These are phyloP conservation scores for Phymastichus coffea DNA, from an alignment of 1,140 invertebrate species.

Conservation along the genomic window DNA sequence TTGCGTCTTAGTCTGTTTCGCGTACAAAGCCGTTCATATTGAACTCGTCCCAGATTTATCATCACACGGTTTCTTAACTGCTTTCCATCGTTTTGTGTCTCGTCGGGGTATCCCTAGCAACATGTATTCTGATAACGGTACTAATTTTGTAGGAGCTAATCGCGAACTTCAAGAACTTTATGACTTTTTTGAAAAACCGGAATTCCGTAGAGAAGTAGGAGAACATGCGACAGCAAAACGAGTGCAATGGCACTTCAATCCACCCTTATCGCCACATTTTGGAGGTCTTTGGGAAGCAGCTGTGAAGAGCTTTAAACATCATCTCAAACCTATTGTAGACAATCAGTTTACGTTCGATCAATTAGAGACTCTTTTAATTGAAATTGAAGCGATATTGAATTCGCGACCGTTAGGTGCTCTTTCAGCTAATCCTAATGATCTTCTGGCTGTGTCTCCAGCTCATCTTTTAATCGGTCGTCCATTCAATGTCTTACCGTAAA, in stretches of 20 bases:
- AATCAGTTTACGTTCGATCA: background rate
- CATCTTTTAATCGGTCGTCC: background rate
- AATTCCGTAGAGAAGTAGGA: background rate
- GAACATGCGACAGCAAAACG: background rate
- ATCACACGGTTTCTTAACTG: conserved; percentile 5
- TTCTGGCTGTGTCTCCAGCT: background rate
- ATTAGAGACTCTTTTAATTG: background rate
- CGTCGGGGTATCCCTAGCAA: background rate
- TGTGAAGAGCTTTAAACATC: conserved; percentile 10
- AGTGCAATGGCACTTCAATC: background rate
- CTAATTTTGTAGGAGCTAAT: conserved; percentile 1
- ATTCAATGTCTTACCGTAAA: background rate
- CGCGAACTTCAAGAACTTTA: background rate
- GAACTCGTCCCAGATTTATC: conserved; percentile 2
- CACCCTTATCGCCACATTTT: conserved; percentile 1
- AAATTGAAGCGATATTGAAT: conserved; percentile 8
- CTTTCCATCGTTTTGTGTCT: background rate
- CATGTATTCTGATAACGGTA: conserved; percentile 6
- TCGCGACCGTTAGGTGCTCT: background rate
- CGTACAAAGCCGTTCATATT: background rate
- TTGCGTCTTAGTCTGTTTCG: background rate
- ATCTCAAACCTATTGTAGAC: background rate
- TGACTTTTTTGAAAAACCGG: background rate
- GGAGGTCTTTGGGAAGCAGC: conserved; percentile 4
- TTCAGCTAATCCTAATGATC: conserved; percentile 13